These are phyloP conservation scores for Hylyphantes graminicola DNA, from an alignment of 1,140 invertebrate genomes.

Conservation along the genomic window DNA sequence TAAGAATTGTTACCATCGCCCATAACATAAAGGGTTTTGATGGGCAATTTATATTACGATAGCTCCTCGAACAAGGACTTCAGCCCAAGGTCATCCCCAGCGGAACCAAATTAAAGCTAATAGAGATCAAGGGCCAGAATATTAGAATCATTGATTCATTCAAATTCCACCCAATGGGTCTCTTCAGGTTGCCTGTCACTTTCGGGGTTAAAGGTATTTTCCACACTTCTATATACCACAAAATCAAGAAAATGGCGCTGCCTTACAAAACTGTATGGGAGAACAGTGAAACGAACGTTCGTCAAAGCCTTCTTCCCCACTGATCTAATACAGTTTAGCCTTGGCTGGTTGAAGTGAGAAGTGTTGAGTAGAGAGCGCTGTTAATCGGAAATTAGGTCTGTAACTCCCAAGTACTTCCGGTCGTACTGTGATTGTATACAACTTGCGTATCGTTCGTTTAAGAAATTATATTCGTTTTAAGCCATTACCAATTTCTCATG, in stretches of 20 bases:
- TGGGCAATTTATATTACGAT: not conserved
- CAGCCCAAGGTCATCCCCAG: not conserved
- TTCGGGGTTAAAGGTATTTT: constrained; percentile 56
- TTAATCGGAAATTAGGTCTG: no score
- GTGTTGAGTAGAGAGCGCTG: no score
- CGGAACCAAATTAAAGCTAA: constrained; percentile 23
- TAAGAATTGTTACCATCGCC: not conserved
- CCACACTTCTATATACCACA: constrained; percentile 38
- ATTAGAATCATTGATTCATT: constrained; percentile 22
- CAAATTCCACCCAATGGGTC: constrained; percentile 22
- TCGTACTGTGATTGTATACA: no score
- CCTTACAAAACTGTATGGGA: no score
- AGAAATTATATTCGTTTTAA: no score
- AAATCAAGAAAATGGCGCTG: constrained; percentile 41
- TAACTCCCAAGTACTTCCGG: no score
- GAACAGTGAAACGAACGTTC: no score
- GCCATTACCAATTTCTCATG: no score
- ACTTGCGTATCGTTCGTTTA: no score
- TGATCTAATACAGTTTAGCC: no score
- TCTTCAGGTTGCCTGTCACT: not conserved
- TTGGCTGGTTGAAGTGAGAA: no score
- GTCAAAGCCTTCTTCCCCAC: no score
- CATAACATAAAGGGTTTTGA: constrained; percentile 1
- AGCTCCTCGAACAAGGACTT: not conserved
- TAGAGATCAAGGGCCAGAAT: not conserved